Evolutionary conservation across 1,140 invertebrate species (phyloP).

Genomic region (Thaumatotibia leucotreta): DNA sequence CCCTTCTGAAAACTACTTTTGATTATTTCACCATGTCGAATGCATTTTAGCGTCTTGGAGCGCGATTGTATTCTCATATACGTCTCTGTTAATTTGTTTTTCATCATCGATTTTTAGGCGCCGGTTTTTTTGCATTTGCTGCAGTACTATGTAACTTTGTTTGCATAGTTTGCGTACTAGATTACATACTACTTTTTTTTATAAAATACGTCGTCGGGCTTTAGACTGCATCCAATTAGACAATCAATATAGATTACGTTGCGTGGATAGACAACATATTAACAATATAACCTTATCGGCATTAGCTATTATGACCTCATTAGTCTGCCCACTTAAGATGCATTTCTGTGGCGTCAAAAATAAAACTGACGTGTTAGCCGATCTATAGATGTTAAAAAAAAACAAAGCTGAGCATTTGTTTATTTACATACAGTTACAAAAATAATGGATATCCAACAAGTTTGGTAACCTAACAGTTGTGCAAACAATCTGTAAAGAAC

Average conservation of each 20-base stretch:
- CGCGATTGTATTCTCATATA: not conserved
- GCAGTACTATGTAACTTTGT: constrained; percentile 7
- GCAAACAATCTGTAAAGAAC: not conserved
- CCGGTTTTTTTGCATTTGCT: constrained; percentile 22
- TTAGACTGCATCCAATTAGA: not conserved
- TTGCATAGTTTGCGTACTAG: not conserved
- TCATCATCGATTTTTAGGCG: constrained; percentile 37
- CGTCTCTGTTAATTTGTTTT: constrained; percentile 29
- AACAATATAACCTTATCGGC: constrained; percentile 13
- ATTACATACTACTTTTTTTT: not conserved
- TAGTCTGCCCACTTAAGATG: constrained; percentile 10
- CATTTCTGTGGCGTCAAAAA: constrained; percentile 6
- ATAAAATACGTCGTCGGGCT: not conserved
- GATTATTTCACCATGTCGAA: not conserved
- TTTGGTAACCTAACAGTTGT: constrained; percentile 1
- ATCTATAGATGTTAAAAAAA: not conserved
- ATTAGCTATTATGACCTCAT: constrained; percentile 14
- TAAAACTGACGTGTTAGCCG: not conserved
- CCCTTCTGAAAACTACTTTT: not conserved
- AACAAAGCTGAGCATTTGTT: not conserved
- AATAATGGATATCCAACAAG: constrained; percentile 4
- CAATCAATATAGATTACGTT: not conserved
- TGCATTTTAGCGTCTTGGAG: not conserved
- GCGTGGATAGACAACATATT: not conserved
- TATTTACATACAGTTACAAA: constrained; percentile 1